These are phyloP conservation scores for Ditula angustiorana DNA, from an alignment of 2,888 invertebrate species.

Conservation along the genomic window DNA sequence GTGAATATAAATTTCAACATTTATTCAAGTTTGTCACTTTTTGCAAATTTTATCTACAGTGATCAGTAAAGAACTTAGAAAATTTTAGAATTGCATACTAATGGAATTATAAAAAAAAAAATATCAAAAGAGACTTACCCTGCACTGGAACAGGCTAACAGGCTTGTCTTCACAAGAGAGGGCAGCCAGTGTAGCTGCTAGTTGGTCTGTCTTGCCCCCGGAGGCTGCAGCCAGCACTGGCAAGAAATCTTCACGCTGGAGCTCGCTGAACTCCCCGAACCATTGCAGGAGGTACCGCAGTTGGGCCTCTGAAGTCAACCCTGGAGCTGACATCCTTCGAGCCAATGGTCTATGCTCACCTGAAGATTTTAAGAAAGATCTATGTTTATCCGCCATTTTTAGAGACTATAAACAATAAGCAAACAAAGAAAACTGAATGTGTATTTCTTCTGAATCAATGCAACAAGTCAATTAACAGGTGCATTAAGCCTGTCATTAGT, in stretches of 20 bases:
- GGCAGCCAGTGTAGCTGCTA: constrained; percentile 88
- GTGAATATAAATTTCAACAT: too few relatives aligned
- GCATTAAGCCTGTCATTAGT: constrained; percentile 10
- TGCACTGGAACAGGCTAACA: constrained; percentile 92
- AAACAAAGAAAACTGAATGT: background rate
- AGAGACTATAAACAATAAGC: background rate
- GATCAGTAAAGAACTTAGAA: too few relatives aligned
- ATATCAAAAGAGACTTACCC: too few relatives aligned
- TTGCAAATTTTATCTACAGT: too few relatives aligned
- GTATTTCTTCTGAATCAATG: constrained; percentile 6
- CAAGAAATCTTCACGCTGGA: constrained; percentile 93
- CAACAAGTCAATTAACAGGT: constrained; percentile 3
- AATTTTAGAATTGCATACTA: too few relatives aligned
- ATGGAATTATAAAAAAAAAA: too few relatives aligned
- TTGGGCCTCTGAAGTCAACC: constrained; percentile 89
- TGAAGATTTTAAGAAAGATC: constrained; percentile 45
- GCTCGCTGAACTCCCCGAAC: constrained; percentile 96
- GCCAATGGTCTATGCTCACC: constrained; percentile 60
- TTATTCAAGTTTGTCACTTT: too few relatives aligned
- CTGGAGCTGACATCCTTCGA: constrained; percentile 83
- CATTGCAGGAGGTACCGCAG: constrained; percentile 93
- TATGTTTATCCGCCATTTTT: background rate
- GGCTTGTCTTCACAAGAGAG: constrained; percentile 90
- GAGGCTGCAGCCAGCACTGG: constrained; percentile 88
- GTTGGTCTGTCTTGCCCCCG: constrained; percentile 89